phyloP scores from a whole-genome alignment of 2,797 vertebrate genomes.

The Arctocebus calabarensis region DNA sequence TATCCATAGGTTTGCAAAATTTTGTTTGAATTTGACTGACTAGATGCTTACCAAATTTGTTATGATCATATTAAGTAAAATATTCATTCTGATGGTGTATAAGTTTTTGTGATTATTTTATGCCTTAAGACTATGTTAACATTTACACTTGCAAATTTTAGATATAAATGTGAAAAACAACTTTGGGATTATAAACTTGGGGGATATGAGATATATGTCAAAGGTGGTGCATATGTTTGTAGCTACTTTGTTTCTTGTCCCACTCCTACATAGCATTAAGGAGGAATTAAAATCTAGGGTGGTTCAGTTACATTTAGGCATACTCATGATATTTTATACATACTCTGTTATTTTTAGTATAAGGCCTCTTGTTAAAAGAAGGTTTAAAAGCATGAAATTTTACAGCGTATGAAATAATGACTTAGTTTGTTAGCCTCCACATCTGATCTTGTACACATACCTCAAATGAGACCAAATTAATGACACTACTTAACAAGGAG shows the following conservation, averaged over 20 bases:
- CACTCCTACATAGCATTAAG: neutral
- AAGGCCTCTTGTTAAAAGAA: neutral
- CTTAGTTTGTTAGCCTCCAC: neutral
- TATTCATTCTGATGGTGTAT: conserved; percentile 61
- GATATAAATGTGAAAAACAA: conserved; percentile 13
- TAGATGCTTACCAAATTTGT: conserved; percentile 58
- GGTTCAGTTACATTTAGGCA: neutral
- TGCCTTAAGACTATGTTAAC: conserved; percentile 1
- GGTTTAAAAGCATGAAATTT: neutral
- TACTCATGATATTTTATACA: neutral
- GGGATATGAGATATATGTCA: neutral
- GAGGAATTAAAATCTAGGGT: neutral
- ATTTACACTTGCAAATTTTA: neutral
- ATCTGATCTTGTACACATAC: neutral
- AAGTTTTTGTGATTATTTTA: conserved; percentile 85
- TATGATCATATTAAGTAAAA: conserved; percentile 71
- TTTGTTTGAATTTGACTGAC: conserved; percentile 66
- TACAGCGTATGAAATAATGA: neutral
- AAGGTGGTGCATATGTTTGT: neutral
- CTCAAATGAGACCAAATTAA: conserved; percentile 42
- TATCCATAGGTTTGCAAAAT: conserved; percentile 4
- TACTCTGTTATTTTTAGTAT: neutral
- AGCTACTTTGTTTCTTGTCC: neutral
- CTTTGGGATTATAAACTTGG: neutral
- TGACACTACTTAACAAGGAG: conserved; percentile 42